Conservation (phyloP, 23 tunicate genomes). For the Trididemnum clinides region DNA sequence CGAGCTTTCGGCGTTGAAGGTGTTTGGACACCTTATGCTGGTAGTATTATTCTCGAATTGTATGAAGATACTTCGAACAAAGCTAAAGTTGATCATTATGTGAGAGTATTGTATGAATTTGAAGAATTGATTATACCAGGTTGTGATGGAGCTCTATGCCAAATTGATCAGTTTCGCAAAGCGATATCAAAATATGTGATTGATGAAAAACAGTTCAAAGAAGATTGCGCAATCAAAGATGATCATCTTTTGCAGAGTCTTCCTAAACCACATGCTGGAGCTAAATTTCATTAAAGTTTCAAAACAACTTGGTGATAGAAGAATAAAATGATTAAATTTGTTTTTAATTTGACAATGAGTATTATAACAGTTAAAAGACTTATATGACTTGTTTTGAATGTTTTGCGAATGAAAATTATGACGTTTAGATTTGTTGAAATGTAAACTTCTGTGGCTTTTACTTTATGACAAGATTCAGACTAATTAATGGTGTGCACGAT, state of each 20-base stretch:
- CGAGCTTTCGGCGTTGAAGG: slow-evolving; percentile 41
- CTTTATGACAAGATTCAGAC: too few species aligned
- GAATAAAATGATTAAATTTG: too few species aligned
- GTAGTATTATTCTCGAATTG: slow-evolving; percentile 63
- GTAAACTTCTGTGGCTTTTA: too few species aligned
- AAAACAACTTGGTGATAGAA: too few species aligned
- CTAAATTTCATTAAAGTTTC: too few species aligned
- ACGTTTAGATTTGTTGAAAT: too few species aligned
- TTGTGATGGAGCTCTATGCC: slow-evolving; percentile 38
- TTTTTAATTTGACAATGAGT: too few species aligned
- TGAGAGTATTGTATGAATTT: slow-evolving; percentile 47
- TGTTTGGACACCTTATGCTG: slow-evolving; percentile 75
- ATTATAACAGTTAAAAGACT: too few species aligned
- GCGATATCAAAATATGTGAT: slow-evolving; percentile 36
- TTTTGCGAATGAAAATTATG: too few species aligned
- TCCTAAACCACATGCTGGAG: slow-evolving; percentile 8
- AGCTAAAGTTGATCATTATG: slow-evolving; percentile 31
- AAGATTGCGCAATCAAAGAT: slow-evolving; percentile 29
- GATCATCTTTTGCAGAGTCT: slow-evolving; percentile 44
- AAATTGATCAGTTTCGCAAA: slow-evolving; percentile 30
- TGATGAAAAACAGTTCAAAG: background rate
- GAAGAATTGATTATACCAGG: slow-evolving; percentile 31
- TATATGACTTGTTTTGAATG: too few species aligned
- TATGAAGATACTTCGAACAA: background rate
- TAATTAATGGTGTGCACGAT: too few species aligned